A percentile compares a stretch with the other conserved stretches of the same genome.
Conservation (phyloP, 2,113 vertebrate genomes). For the Petromus typicus region DNA sequence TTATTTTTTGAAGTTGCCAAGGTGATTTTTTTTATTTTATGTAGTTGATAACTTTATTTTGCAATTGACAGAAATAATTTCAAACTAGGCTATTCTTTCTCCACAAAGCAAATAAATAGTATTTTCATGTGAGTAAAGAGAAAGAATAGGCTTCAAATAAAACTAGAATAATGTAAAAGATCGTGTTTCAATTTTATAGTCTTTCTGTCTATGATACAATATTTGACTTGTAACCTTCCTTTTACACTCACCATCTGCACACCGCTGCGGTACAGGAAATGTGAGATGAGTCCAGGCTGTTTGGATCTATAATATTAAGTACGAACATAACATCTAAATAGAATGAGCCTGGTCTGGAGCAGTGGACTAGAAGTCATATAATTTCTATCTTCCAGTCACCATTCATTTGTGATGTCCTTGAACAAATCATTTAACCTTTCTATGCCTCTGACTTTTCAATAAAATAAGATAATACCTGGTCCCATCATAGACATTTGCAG, state of each 20-base stretch:
- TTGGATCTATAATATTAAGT: conserved; percentile 5
- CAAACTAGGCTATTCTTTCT: conserved; percentile 42
- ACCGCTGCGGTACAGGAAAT: neutral
- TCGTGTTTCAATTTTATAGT: conserved; percentile 62
- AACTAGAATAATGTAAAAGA: conserved; percentile 39
- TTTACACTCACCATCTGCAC: conserved; percentile 59
- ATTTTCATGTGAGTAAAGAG: conserved; percentile 62
- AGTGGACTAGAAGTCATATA: conserved; percentile 57
- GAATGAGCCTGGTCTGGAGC: conserved; percentile 49
- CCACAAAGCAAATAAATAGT: conserved; percentile 69
- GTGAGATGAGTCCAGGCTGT: neutral
- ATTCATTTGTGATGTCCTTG: conserved; percentile 72
- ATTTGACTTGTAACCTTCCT: conserved; percentile 70
- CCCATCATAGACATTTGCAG: conserved; percentile 20
- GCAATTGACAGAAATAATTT: conserved; percentile 77
- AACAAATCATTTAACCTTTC: conserved; percentile 71
- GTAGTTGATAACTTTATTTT: conserved; percentile 73
- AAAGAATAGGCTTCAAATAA: conserved; percentile 56
- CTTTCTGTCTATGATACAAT: conserved; percentile 37
- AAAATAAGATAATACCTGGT: conserved; percentile 34
- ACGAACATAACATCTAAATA: conserved; percentile 54
- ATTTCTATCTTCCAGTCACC: conserved; percentile 67
- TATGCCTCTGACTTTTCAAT: conserved; percentile 27
- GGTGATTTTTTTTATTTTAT: conserved; percentile 68
- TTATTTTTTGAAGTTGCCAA: conserved; percentile 76